Conservation (phyloP, 2,888 invertebrate genomes). For the Cataglyphis livida region DNA sequence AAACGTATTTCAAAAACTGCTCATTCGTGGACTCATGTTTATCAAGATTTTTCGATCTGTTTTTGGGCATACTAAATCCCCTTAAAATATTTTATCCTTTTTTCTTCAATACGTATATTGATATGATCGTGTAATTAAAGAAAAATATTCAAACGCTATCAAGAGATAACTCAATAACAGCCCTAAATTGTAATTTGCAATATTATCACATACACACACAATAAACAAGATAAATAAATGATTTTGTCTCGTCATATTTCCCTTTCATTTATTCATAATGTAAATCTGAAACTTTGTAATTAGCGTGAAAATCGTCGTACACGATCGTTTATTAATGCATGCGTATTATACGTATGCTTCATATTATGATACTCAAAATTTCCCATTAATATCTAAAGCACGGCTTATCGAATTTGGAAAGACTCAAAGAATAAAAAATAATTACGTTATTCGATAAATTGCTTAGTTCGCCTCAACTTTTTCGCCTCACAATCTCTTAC, state of each 20-base stretch:
- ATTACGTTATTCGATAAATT: slow-evolving; percentile 13
- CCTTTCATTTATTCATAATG: background rate
- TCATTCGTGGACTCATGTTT: no score
- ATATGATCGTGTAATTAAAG: background rate
- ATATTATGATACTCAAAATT: background rate
- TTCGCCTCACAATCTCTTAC: background rate
- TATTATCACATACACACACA: no score
- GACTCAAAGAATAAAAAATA: background rate
- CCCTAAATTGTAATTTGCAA: background rate
- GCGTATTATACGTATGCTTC: background rate
- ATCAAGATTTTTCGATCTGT: no score
- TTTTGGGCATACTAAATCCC: no score
- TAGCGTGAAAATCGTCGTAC: background rate
- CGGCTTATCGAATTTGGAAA: background rate
- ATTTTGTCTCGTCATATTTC: background rate
- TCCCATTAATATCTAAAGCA: background rate
- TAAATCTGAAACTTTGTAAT: background rate
- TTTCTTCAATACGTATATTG: background rate
- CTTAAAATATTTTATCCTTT: no score
- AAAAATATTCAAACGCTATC: background rate
- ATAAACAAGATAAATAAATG: background rate
- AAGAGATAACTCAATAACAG: background rate
- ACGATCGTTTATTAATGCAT: background rate
- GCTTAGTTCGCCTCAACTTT: slow-evolving; percentile 10
- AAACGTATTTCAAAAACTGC: no score